phyloP scores from a whole-genome alignment of 2,113 vertebrate genomes.

The Paraplagusia blochii region DNA sequence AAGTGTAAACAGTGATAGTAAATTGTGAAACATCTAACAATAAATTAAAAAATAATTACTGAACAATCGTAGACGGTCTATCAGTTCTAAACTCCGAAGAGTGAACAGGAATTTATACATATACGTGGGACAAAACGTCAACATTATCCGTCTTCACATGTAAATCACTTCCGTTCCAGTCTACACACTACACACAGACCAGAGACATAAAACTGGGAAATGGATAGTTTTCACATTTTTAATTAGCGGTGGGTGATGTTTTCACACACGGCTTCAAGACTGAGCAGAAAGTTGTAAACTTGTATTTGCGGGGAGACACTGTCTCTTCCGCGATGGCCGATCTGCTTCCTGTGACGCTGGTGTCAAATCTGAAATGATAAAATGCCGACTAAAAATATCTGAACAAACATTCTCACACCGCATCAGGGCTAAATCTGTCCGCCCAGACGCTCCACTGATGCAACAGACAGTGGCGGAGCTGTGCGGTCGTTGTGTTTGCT shows the following conservation, averaged over 20 bases:
- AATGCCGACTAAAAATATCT: neutral
- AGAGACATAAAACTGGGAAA: slow-evolving; percentile 13
- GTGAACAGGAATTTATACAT: too few relatives aligned
- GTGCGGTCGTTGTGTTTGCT: neutral
- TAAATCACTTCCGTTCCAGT: slow-evolving; percentile 39
- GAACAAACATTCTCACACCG: slow-evolving; percentile 9
- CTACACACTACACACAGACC: slow-evolving; percentile 7
- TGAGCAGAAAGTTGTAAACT: slow-evolving; percentile 2
- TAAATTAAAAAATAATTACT: slow-evolving; percentile 19
- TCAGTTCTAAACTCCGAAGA: neutral
- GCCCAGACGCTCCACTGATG: neutral
- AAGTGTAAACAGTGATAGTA: neutral
- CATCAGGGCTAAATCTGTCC: slow-evolving; percentile 7
- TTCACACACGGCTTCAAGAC: slow-evolving; percentile 9
- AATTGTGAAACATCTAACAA: slow-evolving; percentile 12
- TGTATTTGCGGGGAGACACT: slow-evolving; percentile 2
- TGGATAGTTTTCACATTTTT: slow-evolving; percentile 12
- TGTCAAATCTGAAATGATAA: slow-evolving; percentile 11
- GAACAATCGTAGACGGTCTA: slow-evolving; percentile 11
- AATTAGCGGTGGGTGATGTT: slow-evolving; percentile 18
- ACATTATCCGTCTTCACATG: slow-evolving; percentile 26
- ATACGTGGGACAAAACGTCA: slow-evolving; percentile 1
- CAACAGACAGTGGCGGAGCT: neutral
- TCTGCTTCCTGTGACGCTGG: slow-evolving; percentile 17
- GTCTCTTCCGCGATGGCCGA: slow-evolving; percentile 4